phyloP scores from a whole-genome alignment of 2,797 vertebrate genomes.

The Parambassis ranga region DNA sequence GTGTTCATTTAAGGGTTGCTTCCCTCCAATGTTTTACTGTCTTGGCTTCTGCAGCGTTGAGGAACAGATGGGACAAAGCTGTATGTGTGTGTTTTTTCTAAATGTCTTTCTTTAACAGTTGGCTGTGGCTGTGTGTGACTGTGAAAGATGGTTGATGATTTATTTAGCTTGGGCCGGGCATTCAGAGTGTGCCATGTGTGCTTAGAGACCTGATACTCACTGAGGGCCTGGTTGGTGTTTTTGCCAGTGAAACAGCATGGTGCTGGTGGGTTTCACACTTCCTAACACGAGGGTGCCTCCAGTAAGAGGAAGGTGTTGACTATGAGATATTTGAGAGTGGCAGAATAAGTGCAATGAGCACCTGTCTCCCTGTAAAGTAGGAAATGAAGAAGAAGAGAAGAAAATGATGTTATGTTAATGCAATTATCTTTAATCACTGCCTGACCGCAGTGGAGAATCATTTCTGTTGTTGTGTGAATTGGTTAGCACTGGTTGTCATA shows the following conservation, averaged over 20 bases:
- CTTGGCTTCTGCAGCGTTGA: conserved; percentile 23
- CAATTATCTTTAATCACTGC: background rate
- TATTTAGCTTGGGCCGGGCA: conserved; percentile 60
- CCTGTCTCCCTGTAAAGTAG: conserved; percentile 7
- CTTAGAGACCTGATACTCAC: conserved; percentile 68
- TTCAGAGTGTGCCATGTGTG: conserved; percentile 62
- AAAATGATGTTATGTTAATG: background rate
- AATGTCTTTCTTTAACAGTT: conserved; percentile 47
- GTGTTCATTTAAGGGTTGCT: conserved; percentile 35
- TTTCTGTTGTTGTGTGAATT: too few relatives aligned
- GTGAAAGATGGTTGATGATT: conserved; percentile 62
- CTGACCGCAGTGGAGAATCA: background rate
- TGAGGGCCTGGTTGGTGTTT: conserved; percentile 51
- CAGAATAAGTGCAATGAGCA: conserved; percentile 28
- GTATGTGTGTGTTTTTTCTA: conserved; percentile 53
- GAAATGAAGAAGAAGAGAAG: background rate
- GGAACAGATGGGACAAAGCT: conserved; percentile 65
- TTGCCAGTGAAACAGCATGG: conserved; percentile 60
- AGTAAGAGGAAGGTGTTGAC: conserved; percentile 53
- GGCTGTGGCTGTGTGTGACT: conserved; percentile 45
- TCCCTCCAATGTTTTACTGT: conserved; percentile 39
- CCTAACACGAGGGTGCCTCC: conserved; percentile 42
- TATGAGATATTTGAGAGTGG: conserved; percentile 37
- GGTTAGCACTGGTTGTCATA: conserved; percentile 1
- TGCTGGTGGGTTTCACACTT: conserved; percentile 65